phyloP scores from a whole-genome alignment of 2,888 invertebrate genomes.

The Athripsodes cinereus region DNA sequence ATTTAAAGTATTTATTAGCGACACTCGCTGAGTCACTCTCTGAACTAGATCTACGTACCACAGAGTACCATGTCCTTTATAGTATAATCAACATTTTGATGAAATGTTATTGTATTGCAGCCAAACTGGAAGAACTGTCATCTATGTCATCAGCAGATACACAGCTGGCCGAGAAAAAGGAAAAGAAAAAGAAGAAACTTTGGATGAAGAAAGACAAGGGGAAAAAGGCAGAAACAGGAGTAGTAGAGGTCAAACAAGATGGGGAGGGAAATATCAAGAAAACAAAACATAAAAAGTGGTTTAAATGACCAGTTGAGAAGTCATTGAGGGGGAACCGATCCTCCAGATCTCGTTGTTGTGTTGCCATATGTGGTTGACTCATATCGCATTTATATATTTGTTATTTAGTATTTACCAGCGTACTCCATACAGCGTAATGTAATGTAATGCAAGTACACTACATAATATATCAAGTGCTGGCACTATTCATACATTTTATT shows the following conservation, averaged over 20 bases:
- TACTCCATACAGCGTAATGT: no score
- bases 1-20: no score
- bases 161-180: conserved; percentile 36
- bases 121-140: conserved; percentile 45
- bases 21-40: not conserved
- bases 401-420: no score
- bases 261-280: conserved; percentile 33
- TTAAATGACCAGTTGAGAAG: conserved; percentile 1
- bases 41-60: not conserved
- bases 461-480: no score
- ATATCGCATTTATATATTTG: no score
- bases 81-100: not conserved
- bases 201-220: conserved; percentile 48
- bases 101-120: conserved; percentile 32
- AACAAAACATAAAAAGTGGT: conserved; percentile 28
- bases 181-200: conserved; percentile 47
- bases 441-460: no score
- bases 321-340: not conserved
- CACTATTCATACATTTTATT: no score
- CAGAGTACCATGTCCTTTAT: no score
- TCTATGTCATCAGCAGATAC: conserved; percentile 29
- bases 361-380: no score
- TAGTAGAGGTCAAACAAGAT: conserved; percentile 45
- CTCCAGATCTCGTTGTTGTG: no score
- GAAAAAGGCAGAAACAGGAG: conserved; percentile 52